phyloP scores from a whole-genome alignment of 2,113 vertebrate species.

The Emydura subglobosa region DNA sequence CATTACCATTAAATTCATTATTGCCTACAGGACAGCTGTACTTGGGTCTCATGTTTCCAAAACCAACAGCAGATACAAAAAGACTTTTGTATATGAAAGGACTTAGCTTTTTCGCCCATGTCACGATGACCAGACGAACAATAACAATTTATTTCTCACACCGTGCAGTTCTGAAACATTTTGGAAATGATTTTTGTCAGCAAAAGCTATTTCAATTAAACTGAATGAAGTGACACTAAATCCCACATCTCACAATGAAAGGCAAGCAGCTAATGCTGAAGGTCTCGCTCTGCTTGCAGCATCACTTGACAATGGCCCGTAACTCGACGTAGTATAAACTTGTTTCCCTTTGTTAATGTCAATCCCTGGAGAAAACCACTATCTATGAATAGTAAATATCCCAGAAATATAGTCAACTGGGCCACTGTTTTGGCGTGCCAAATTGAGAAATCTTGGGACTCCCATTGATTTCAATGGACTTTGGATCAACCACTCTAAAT shows the following conservation, averaged over 20 bases:
- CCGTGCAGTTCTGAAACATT: rapidly evolving
- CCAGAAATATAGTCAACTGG: background rate
- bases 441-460: background rate
- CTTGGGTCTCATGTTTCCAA: background rate
- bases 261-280: background rate
- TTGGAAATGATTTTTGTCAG: background rate
- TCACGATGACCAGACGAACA: rapidly evolving
- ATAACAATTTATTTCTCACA: background rate
- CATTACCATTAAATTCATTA: background rate
- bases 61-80: background rate
- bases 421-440: background rate
- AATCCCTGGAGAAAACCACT: background rate
- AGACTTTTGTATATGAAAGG: background rate
- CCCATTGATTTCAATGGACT: background rate
- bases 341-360: background rate
- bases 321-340: background rate
- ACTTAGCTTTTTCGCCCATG: rapidly evolving
- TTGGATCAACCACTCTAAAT: background rate
- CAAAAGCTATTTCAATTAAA: background rate
- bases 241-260: rapidly evolving
- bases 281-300: background rate
- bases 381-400: background rate
- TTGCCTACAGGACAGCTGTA: background rate
- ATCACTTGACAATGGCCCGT: background rate
- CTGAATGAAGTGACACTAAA: too few species aligned